Evolutionary conservation across 1,140 invertebrate species (phyloP).

Genomic region (Drosophila mauritiana): DNA sequence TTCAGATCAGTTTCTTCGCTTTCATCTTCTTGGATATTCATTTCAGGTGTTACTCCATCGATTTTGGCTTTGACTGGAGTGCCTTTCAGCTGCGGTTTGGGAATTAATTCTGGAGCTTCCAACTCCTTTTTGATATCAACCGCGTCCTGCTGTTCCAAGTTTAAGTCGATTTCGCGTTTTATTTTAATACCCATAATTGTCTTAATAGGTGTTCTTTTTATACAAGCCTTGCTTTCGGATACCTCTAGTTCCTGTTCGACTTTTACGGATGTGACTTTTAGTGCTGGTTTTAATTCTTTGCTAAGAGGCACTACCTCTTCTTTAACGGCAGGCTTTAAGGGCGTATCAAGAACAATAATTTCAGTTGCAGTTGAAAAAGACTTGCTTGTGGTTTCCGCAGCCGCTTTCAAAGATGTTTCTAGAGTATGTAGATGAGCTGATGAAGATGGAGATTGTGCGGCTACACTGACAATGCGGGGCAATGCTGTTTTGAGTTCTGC

Average conservation of each 20-base stretch:
- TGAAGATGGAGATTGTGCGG: neutral
- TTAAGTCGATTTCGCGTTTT: conserved; percentile 12
- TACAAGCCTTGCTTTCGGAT: neutral
- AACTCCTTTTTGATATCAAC: conserved; percentile 5
- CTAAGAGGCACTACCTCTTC: neutral
- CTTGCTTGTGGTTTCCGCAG: neutral
- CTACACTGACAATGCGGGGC: conserved; percentile 61
- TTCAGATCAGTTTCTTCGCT: neutral
- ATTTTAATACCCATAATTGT: conserved; percentile 15
- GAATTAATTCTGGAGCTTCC: neutral
- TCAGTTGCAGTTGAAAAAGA: conserved; percentile 7
- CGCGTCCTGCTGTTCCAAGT: neutral
- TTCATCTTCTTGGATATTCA: conserved; percentile 15
- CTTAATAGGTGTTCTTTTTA: neutral
- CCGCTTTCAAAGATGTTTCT: neutral
- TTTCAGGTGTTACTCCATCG: neutral
- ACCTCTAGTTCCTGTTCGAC: conserved; percentile 1
- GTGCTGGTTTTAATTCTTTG: neutral
- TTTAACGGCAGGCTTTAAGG: conserved; percentile 5
- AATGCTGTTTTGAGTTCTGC: conserved; percentile 58
- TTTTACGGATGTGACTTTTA: conserved; percentile 4
- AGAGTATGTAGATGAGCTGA: neutral
- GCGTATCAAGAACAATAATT: conserved; percentile 34
- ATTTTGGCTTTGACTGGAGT: neutral
- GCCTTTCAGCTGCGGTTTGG: neutral